Evolutionary conservation across 2,888 invertebrate species (phyloP).

Genomic region (Branchipolynoe longqiensis): DNA sequence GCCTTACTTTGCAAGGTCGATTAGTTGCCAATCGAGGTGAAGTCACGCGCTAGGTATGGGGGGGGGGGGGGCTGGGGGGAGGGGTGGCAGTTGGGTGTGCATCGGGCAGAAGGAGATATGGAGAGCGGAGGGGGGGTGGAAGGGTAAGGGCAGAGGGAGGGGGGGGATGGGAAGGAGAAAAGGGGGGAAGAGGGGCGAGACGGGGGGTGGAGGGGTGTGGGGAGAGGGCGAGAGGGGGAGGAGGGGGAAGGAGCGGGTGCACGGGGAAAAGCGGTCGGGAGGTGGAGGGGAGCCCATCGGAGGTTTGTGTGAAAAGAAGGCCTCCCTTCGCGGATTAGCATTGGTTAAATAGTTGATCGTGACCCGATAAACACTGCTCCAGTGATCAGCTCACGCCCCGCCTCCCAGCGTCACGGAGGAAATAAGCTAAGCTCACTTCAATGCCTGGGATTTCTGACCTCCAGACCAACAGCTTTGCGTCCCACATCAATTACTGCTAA

Average conservation of each 20-base stretch:
- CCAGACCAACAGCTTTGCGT: background rate
- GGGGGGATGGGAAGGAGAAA: too few species aligned
- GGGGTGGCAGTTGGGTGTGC: too few species aligned
- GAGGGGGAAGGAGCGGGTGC: too few species aligned
- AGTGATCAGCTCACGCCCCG: background rate
- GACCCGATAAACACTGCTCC: conserved; percentile 24
- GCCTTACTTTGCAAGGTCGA: conserved; percentile 28
- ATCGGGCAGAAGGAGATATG: too few species aligned
- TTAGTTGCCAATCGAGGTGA: conserved; percentile 44
- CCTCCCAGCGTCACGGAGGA: background rate
- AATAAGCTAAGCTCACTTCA: conserved; percentile 25
- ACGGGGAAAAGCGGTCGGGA: too few species aligned
- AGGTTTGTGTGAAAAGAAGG: conserved; percentile 21
- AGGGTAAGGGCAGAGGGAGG: too few species aligned
- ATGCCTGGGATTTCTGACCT: conserved; percentile 14
- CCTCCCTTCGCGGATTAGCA: conserved; percentile 9
- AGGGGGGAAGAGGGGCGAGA: too few species aligned
- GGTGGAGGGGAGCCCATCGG: background rate
- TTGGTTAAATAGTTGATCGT: conserved; percentile 43
- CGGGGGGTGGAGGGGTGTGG: too few species aligned
- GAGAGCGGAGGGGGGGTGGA: too few species aligned
- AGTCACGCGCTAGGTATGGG: too few species aligned
- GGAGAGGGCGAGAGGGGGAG: too few species aligned
- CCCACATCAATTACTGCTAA: conserved; percentile 1
- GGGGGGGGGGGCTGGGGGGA: too few species aligned